These are phyloP conservation scores for Cettia cetti DNA, from an alignment of 2,113 vertebrate genomes.

Conservation along the genomic window DNA sequence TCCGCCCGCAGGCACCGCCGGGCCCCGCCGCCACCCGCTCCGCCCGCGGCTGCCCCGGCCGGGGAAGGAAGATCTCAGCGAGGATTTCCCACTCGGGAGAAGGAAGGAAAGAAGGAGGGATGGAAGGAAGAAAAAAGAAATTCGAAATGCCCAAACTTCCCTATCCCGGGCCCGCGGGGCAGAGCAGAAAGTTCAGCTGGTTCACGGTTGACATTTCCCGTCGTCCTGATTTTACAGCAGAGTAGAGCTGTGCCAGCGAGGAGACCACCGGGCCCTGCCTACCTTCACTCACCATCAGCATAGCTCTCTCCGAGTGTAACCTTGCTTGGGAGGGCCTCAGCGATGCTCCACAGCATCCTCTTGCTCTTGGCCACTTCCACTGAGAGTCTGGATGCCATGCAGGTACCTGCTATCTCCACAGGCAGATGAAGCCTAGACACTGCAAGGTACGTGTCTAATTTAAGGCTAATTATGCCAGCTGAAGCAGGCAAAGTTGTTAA, in stretches of 20 bases:
- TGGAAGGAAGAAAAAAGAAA: neutral
- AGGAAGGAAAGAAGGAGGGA: neutral
- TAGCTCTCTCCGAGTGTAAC: neutral
- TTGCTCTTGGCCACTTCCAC: neutral
- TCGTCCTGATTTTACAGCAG: neutral
- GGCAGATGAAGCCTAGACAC: neutral
- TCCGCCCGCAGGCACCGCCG: too few species aligned
- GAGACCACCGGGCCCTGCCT: neutral
- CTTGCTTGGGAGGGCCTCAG: neutral
- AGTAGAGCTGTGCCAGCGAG: neutral
- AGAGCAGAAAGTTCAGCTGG: neutral
- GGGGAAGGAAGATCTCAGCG: neutral
- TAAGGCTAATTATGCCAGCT: neutral
- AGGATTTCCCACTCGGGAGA: neutral
- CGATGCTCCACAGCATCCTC: neutral
- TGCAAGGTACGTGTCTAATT: neutral
- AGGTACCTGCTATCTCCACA: neutral
- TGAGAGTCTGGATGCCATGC: neutral
- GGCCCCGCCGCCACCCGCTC: neutral
- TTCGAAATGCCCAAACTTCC: neutral
- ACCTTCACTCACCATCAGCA: neutral
- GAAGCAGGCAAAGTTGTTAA: neutral
- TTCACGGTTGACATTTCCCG: neutral
- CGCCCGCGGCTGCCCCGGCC: neutral
- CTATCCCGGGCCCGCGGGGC: neutral